A percentile compares a stretch with the other conserved stretches of the same genome.
phyloP scores from a whole-genome alignment of 2,797 vertebrate genomes.

The Gorsachius magnificus region DNA sequence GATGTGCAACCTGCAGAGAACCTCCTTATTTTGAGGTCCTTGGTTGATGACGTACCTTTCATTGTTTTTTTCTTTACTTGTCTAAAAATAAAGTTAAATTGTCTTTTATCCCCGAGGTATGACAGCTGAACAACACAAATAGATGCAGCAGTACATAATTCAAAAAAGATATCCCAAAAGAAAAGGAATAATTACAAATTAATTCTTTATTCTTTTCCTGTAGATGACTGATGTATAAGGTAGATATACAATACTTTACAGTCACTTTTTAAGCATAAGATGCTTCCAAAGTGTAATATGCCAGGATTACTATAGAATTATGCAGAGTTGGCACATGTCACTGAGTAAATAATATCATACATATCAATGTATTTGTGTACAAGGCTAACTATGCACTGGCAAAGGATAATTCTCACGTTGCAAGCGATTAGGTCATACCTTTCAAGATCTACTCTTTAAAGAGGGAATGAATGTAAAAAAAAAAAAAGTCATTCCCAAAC shows the following conservation, averaged over 20 bases:
- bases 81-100: not conserved
- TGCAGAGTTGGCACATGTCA: not conserved
- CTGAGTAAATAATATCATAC: not conserved
- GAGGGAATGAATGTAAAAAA: not conserved
- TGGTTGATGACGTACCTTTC: not conserved
- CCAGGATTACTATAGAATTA: not conserved
- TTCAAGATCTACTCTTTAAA: not conserved
- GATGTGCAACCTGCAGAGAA: not conserved
- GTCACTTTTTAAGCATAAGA: not conserved
- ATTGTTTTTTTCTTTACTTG: not conserved
- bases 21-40: not conserved
- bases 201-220: not conserved
- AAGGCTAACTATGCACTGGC: not conserved
- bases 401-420: not conserved
- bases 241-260: not conserved
- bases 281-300: not conserved
- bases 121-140: not conserved
- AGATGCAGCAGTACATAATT: not conserved
- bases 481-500: not conserved
- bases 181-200: not conserved
- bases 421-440: not conserved
- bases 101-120: not conserved
- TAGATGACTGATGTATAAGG: not conserved
- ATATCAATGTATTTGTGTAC: not conserved
- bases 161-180: not conserved